Evolutionary conservation across 2,888 invertebrate species (phyloP), one percentile per base, ranked within the genome.

Genomic region (Prosopocoilus inquinatus): DNA sequence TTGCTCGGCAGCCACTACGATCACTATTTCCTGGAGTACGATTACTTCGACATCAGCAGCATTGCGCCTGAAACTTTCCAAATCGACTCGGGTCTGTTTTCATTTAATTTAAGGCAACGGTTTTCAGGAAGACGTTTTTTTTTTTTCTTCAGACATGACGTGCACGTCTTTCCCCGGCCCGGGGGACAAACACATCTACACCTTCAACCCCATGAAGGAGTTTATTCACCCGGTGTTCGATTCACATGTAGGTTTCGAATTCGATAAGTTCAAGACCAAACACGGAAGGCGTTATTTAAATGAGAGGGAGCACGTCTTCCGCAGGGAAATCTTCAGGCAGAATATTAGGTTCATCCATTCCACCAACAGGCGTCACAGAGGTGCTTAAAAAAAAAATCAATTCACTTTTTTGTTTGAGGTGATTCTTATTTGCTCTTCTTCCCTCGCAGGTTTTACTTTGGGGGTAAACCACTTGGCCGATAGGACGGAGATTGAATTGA

Each of bases 1-100:
- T 80, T 97, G 1, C 80, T 97, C n/a, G 96, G 96, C 1, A 96
- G 96, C 0, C 96, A 97, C 76, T 96, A 91, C 71, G 96, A 97
- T 76, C 95, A 96, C 75, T 97, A 97, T 71, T 91, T 90, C 73
- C 74, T 97, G 46, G 86, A 89, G 43, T 96, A 96, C 69, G 84
- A 85, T 41, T 80, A 81, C 58, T 88, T 84, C 60, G 78, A 82
- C 39, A 82, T 84, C 5, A 88, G 88, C 33, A 81, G 82, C 36
- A 89, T 90, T 38, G 84, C 85, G 57, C 81, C 85, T 43, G 81
- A 83, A 33, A 86, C 89, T 1, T 94, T 93, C 70, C 76, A 83
- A 58, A 73, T 92, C 28, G 82, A 84, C 56, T 66, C 80, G 55
- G 82, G 88, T 90, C 75, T 57, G 32, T 34, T 47, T 47, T 45